phyloP scores from a whole-genome alignment of 2,113 vertebrate species.

The Aphyosemion australe region DNA sequence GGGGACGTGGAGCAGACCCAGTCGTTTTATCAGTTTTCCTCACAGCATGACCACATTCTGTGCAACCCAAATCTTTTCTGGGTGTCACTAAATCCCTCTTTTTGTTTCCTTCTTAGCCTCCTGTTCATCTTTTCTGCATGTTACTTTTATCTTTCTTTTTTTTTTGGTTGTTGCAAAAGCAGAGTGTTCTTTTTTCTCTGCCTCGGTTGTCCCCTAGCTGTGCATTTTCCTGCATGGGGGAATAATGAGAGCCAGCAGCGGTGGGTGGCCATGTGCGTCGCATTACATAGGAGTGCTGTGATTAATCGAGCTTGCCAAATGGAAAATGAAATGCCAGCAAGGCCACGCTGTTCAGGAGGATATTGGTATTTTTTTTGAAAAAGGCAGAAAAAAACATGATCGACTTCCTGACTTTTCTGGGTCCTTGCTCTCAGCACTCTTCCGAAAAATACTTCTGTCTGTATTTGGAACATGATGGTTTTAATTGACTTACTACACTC shows the following conservation, averaged over 20 bases:
- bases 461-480: constrained; percentile 37
- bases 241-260: constrained; percentile 62
- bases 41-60: constrained; percentile 39
- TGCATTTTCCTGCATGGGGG: constrained; percentile 55
- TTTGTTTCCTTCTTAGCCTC: constrained; percentile 10
- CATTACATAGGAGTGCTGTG: constrained; percentile 66
- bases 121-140: constrained; percentile 1
- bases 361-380: constrained; percentile 39
- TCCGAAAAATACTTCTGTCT: constrained; percentile 38
- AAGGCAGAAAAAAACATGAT: constrained; percentile 42
- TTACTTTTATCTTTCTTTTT: constrained; percentile 19
- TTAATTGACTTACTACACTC: constrained; percentile 64
- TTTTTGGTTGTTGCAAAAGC: background rate
- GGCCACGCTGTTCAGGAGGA: constrained; percentile 55
- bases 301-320: constrained; percentile 80
- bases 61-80: constrained; percentile 40
- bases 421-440: constrained; percentile 42
- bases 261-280: constrained; percentile 60
- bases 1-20: constrained; percentile 61
- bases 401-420: constrained; percentile 58
- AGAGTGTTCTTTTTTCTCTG: constrained; percentile 10
- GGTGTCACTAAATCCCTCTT: constrained; percentile 16
- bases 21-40: constrained; percentile 64
- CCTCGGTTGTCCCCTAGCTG: constrained; percentile 29
- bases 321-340: constrained; percentile 70